Percentiles rank a stretch among this genome's conserved stretches.
Conservation (phyloP, 2,113 vertebrate genomes). For the Ctenomys sociabilis region DNA sequence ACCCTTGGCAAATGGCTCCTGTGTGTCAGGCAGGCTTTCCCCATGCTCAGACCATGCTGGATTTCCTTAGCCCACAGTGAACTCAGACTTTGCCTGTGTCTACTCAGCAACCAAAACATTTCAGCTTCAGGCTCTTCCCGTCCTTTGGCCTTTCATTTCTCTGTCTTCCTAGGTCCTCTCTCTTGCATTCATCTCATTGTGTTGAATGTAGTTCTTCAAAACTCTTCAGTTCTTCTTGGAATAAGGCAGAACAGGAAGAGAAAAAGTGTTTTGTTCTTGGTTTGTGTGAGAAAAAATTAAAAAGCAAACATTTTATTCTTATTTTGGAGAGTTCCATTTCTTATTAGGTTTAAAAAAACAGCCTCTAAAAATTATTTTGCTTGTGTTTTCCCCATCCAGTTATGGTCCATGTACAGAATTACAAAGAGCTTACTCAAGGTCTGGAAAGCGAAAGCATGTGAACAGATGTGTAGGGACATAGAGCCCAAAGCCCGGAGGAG, state of each 20-base stretch:
- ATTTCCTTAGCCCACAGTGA: not conserved
- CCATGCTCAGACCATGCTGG: not conserved
- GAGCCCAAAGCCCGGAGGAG: not conserved
- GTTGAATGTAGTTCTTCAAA: not conserved
- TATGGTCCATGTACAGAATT: not conserved
- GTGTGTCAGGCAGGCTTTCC: not conserved
- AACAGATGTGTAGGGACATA: not conserved
- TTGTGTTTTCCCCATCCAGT: not conserved
- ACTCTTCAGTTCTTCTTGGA: not conserved
- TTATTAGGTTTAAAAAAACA: not conserved
- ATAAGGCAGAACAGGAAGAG: not conserved
- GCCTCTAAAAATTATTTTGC: not conserved
- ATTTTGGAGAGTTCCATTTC: not conserved
- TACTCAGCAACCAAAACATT: not conserved
- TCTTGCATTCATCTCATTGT: not conserved
- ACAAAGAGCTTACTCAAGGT: not conserved
- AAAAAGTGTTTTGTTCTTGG: not conserved
- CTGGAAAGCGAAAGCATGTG: not conserved
- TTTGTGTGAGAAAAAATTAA: not conserved
- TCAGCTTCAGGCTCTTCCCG: not conserved
- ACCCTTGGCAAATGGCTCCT: not conserved
- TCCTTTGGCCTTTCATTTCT: not conserved
- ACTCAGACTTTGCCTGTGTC: not conserved
- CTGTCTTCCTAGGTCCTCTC: not conserved
- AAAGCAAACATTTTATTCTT: not conserved